Evolutionary conservation across 2,888 invertebrate species (phyloP), one percentile per base, ranked within the genome.

Genomic region (Pandemis corylana): DNA sequence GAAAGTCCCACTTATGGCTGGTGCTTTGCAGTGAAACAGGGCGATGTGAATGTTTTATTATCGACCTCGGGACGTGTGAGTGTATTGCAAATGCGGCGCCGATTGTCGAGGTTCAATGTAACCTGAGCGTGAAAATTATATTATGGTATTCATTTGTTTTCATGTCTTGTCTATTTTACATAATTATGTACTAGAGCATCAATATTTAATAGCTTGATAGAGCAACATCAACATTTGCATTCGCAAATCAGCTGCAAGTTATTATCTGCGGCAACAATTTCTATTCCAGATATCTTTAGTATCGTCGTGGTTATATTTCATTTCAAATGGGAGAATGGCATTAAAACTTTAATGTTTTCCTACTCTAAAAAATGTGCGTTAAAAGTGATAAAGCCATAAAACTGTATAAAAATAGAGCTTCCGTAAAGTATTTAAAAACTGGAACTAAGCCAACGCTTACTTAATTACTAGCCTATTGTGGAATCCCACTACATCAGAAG

Each of bases 311-410:
- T 69, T 63, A 73, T 67, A 69, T 69, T 70, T 44, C 59, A 74
- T 53, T 70, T 59, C 49, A 61, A 74, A 70, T 70, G 64, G 51
- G 61, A 66, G 61, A 74, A 53, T 70, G 28, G 56, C 68, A 68
- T 71, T 74, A 74, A 69, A 74, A 69, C 65, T 65, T 74, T 53
- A 69, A 65, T 66, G 61, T 41, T 69, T 65, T 74, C 69, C n/a
- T n/a, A 44, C 69, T 67, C 41, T 51, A 65, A 69, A 69, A 71
- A 71, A 68, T 61, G 61, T 44, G 61, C 69, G 65, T 69, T 69
- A 74, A 74, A 74, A 74, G 69, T 66, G 69, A 74, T 74, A 66
- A 69, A 70, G 69, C 49, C 65, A 49, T 74, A 74, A 74, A 73
- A 36, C 28, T 36, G 61, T 61, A 42, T 66, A 61, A 51, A 59